Evolutionary conservation across 2,888 invertebrate genomes (phyloP).

Genomic region (Melanotus villosus): DNA sequence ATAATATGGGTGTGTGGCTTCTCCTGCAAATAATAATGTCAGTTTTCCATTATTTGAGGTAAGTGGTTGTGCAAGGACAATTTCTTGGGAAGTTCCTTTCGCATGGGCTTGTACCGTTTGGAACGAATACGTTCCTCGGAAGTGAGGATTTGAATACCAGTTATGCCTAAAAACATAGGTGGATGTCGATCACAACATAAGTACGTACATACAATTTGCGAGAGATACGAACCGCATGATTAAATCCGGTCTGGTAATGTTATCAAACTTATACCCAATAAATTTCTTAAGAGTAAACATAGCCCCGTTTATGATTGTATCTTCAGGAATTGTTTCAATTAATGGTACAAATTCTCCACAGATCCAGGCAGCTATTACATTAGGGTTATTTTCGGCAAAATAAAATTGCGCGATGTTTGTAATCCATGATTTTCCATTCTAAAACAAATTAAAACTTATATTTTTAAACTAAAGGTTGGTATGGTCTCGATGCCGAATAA

Average conservation of each 20-base stretch:
- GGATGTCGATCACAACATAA: too few species aligned
- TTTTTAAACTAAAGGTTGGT: too few species aligned
- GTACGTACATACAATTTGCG: not conserved
- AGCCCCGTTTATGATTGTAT: conserved; percentile 70
- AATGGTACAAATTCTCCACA: conserved; percentile 74
- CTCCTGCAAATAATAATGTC: conserved; percentile 71
- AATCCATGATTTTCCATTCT: too few species aligned
- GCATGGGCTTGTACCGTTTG: conserved; percentile 46
- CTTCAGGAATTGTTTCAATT: conserved; percentile 74
- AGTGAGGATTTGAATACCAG: conserved; percentile 78
- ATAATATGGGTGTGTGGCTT: conserved; percentile 67
- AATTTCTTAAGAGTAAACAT: conserved; percentile 71
- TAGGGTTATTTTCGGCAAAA: conserved; percentile 74
- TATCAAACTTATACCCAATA: conserved; percentile 66
- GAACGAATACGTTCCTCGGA: conserved; percentile 63
- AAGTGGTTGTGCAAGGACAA: conserved; percentile 57
- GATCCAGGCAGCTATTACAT: conserved; percentile 79
- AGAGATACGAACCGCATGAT: conserved; percentile 60
- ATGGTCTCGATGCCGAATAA: too few species aligned
- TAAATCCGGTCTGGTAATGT: conserved; percentile 69
- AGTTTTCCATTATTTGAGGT: conserved; percentile 67
- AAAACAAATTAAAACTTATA: too few species aligned
- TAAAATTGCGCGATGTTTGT: too few species aligned
- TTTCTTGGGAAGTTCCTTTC: conserved; percentile 59
- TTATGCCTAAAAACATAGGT: conserved; percentile 70